phyloP scores from a whole-genome alignment of 2,888 invertebrate species.

The Brachycybe producta region DNA sequence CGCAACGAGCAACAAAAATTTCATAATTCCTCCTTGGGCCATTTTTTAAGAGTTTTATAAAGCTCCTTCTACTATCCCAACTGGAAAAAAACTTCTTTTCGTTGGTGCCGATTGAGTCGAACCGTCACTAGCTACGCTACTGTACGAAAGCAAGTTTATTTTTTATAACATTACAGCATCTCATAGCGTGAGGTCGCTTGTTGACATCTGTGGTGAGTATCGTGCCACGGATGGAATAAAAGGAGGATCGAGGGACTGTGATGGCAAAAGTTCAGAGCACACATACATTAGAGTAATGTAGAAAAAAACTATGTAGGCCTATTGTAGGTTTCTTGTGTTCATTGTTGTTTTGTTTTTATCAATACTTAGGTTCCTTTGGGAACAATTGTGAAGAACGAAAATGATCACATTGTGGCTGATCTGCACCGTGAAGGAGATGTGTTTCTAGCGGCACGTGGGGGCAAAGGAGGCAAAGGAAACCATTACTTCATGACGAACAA shows the following conservation, averaged over 20 bases:
- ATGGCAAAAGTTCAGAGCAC: conserved; percentile 67
- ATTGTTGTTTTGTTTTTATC: conserved; percentile 55
- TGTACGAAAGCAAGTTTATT: not conserved
- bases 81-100: no score
- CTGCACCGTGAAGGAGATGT: conserved; percentile 52
- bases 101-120: no score
- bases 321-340: conserved; percentile 1
- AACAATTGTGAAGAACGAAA: conserved; percentile 36
- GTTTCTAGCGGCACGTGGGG: conserved; percentile 89
- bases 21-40: no score
- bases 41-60: no score
- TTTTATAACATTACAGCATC: conserved; percentile 42
- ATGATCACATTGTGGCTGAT: conserved; percentile 51
- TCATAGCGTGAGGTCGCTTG: conserved; percentile 53
- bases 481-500: conserved; percentile 68
- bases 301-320: not conserved
- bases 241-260: conserved; percentile 60
- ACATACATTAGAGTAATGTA: conserved; percentile 42
- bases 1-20: no score
- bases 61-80: no score
- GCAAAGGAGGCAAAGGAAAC: conserved; percentile 92
- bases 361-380: conserved; percentile 32
- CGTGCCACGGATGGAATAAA: conserved; percentile 55
- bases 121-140: not conserved
- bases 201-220: conserved; percentile 46